A percentile compares a stretch with the other conserved stretches of the same genome.
These are phyloP conservation scores for Pterophyllum scalare DNA, from an alignment of 2,113 vertebrate species.

Conservation along the genomic window DNA sequence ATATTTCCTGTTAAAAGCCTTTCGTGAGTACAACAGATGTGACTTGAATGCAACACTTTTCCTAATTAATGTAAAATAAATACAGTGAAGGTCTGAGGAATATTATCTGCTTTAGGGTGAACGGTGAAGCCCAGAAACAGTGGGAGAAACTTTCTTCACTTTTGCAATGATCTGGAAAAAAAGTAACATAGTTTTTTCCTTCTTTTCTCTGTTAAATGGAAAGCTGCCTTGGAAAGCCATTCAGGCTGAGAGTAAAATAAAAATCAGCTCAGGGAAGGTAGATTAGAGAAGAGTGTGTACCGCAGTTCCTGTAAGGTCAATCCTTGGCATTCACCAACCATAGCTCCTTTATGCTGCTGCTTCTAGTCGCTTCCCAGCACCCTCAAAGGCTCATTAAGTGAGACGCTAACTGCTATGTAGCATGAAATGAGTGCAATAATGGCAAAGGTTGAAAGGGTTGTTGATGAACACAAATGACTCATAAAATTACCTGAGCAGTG, in stretches of 20 bases:
- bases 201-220: conserved; percentile 25
- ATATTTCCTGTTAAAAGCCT: conserved; percentile 45
- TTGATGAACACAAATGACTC: conserved; percentile 69
- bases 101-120: neutral
- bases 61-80: neutral
- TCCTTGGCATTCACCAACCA: conserved; percentile 44
- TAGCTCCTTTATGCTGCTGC: conserved; percentile 39
- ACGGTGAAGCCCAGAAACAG: conserved; percentile 1
- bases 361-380: conserved; percentile 22
- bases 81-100: neutral
- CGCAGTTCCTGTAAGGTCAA: conserved; percentile 57
- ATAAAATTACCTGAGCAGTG: conserved; percentile 31
- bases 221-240: conserved; percentile 26
- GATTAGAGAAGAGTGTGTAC: conserved; percentile 44
- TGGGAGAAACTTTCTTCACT: neutral
- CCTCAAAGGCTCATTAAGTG: conserved; percentile 51
- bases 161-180: conserved; percentile 28
- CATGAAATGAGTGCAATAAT: conserved; percentile 42
- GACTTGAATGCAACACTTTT: neutral
- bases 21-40: neutral
- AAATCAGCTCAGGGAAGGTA: conserved; percentile 39
- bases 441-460: conserved; percentile 61
- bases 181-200: neutral
- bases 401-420: conserved; percentile 40
- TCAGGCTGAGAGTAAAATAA: conserved; percentile 42